These are phyloP conservation scores for Hippocampus comes DNA, from an alignment of 2,113 vertebrate genomes.

Conservation along the genomic window DNA sequence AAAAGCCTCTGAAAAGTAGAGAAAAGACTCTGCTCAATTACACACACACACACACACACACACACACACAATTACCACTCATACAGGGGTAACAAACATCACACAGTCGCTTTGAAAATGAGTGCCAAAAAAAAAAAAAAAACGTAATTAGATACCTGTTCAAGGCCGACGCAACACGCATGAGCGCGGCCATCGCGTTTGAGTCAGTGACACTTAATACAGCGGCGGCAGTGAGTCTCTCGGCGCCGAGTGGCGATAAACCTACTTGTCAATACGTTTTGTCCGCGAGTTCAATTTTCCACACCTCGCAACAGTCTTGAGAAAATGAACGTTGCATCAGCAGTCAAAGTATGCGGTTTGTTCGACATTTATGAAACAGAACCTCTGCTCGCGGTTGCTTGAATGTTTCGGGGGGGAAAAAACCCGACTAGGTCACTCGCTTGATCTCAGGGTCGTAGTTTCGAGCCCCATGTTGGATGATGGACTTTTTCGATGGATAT, in stretches of 20 bases:
- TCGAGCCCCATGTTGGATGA: no score
- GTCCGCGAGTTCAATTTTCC: constrained; percentile 9
- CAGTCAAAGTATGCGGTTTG: neutral
- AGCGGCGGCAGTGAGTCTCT: constrained; percentile 27
- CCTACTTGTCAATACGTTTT: constrained; percentile 33
- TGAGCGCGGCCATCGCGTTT: constrained; percentile 14
- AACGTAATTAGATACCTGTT: constrained; percentile 20
- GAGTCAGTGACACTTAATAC: constrained; percentile 42
- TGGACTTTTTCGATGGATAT: neutral
- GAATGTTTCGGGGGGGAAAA: no score
- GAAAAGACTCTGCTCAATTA: constrained; percentile 42
- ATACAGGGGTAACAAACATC: constrained; percentile 19
- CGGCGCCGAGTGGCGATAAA: constrained; percentile 19
- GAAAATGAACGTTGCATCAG: neutral
- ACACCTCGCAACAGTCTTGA: neutral
- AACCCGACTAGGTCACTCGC: no score
- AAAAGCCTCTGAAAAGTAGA: constrained; percentile 17
- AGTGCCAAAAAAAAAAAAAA: constrained; percentile 3
- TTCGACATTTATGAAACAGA: neutral
- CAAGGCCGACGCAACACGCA: neutral
- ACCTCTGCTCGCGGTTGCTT: no score
- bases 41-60: constrained; percentile 24
- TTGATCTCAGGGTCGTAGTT: no score
- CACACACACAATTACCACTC: constrained; percentile 3
- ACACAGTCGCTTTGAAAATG: constrained; percentile 9